Base-by-base conservation (phyloP, 1,140 invertebrate genomes). In the Ceratitis capitata region DNA sequence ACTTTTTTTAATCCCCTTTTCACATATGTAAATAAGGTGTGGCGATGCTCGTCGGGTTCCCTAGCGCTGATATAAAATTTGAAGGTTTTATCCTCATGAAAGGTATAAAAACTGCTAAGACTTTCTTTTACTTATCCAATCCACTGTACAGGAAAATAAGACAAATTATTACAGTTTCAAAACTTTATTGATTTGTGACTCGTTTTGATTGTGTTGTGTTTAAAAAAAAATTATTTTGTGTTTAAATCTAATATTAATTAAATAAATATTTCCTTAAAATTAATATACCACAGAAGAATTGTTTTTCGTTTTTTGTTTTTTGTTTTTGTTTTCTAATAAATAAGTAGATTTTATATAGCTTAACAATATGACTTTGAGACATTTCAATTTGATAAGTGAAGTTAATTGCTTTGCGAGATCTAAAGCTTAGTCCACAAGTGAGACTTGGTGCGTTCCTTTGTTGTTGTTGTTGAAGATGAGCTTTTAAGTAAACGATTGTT, bases 211-310 rank as follows among this genome's bases (percentile, higher is more conserved):
- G n/a, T 51, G 16, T 2, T 53, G 14, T 32, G 12, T 51, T 83
- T 6, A 32, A 12, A n/a, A 35, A 83, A 12, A 53, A 19, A 35
- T 49, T 29, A 49, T 0, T 53, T 53, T 5, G 39, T 3, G 6
- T 53, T 51, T 39, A 32, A 19, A 14, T 26, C 39, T 32, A 51
- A 53, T 83, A 51, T 9, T 51, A 83, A 29, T 51, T 53, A 49
- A 83, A 49, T 58, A 61, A 58, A 42, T 61, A 85, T n/a, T 82
- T n/a, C 61, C 85, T 85, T 85, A 85, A 85, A 45, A 47, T 61
- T 61, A 85, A 64, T 82, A 85, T 85, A 85, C 85, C 85, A 85
- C 85, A 85, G 85, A 85, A 83, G 39, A 83, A 69, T 82, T 53
- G 19, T 29, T 85, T 85, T 78, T 47, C 23, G 10, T 85, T 32